A percentile compares a stretch with the other conserved stretches of the same genome.
Conservation (phyloP, 2,888 invertebrate genomes). For the Mimas tiliae region DNA sequence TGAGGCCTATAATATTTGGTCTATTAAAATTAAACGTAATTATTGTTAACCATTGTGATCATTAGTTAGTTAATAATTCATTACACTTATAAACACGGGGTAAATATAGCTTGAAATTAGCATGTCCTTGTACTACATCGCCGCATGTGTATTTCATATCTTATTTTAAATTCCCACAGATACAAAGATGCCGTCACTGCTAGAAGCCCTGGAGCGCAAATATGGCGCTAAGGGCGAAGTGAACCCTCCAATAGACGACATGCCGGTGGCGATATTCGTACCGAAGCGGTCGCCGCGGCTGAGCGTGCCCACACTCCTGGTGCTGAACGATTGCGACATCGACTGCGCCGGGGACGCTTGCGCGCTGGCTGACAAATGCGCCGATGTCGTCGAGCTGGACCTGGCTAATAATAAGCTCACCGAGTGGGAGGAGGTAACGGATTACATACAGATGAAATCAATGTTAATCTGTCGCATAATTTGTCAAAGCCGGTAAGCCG, state of each 20-base stretch:
- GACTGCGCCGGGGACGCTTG: constrained; percentile 94
- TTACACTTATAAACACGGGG: too few relatives aligned
- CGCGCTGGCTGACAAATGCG: constrained; percentile 92
- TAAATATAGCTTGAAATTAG: too few relatives aligned
- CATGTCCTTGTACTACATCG: too few relatives aligned
- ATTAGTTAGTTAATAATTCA: too few relatives aligned
- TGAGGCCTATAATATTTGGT: too few relatives aligned
- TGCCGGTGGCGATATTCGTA: constrained; percentile 93
- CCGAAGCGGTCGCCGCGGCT: constrained; percentile 91
- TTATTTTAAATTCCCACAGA: not conserved
- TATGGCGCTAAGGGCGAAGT: constrained; percentile 89
- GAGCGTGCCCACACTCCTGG: constrained; percentile 92
- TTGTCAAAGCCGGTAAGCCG: constrained; percentile 1
- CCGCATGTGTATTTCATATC: not conserved
- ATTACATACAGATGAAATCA: not conserved
- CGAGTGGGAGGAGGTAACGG: constrained; percentile 93
- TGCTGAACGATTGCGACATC: constrained; percentile 96
- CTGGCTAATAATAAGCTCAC: constrained; percentile 96
- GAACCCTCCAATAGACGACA: constrained; percentile 84
- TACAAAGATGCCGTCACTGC: constrained; percentile 91
- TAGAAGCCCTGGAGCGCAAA: constrained; percentile 95
- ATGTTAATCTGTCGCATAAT: not conserved
- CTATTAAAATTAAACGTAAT: too few relatives aligned
- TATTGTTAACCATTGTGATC: too few relatives aligned
- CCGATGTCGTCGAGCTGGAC: constrained; percentile 96